A percentile compares a stretch with the other conserved stretches of the same genome.
Evolutionary conservation across 1,140 invertebrate species (phyloP).

Genomic region (Octopus sinensis): DNA sequence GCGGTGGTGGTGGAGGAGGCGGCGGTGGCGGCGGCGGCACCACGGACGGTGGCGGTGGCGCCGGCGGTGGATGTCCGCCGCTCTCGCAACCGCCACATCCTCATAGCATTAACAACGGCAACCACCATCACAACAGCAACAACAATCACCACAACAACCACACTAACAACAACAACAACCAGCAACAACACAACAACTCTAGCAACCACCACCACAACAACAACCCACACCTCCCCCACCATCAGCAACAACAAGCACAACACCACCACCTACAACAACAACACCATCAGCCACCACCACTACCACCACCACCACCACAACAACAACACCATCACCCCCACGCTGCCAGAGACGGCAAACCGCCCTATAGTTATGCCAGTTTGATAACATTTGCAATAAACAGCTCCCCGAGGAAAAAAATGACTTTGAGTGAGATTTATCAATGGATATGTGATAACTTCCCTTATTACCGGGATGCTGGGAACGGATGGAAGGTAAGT

Average conservation of each 20-base stretch:
- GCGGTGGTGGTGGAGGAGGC: too few species aligned
- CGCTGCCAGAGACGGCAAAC: slow-evolving; percentile 60
- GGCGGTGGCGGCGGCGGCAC: too few species aligned
- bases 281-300: not conserved
- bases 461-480: slow-evolving; percentile 68
- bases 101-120: too few species aligned
- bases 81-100: too few species aligned
- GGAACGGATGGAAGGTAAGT: slow-evolving; percentile 72
- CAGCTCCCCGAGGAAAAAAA: slow-evolving; percentile 64
- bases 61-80: too few species aligned
- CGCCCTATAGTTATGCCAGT: slow-evolving; percentile 69
- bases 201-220: not conserved
- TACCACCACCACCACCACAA: not conserved
- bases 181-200: too few species aligned
- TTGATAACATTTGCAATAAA: slow-evolving; percentile 72
- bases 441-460: slow-evolving; percentile 62
- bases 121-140: too few species aligned
- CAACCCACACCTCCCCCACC: not conserved
- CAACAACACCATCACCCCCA: not conserved
- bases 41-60: too few species aligned
- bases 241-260: not conserved
- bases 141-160: too few species aligned
- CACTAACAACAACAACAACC: too few species aligned
- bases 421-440: slow-evolving; percentile 62
- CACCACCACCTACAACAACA: not conserved